Evolutionary conservation across 1,140 invertebrate species (phyloP).

Genomic region (Drosophila quadrilineata): DNA sequence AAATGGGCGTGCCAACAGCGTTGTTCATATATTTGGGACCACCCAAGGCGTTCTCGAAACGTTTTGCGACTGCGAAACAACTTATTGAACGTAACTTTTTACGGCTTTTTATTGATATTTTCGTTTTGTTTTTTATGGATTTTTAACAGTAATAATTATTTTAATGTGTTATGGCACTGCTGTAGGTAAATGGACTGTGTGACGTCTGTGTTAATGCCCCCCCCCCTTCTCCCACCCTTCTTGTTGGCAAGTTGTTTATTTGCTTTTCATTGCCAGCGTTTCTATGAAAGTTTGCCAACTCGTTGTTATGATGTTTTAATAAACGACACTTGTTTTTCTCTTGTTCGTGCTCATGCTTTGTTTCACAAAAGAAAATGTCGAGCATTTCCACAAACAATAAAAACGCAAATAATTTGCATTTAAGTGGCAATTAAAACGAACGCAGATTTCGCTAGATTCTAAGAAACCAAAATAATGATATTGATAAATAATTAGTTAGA

Average conservation of each 20-base stretch:
- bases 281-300: slow-evolving; percentile 14
- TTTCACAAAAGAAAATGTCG: slow-evolving; percentile 19
- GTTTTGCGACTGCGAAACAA: slow-evolving; percentile 61
- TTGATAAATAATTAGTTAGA: neutral
- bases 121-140: slow-evolving; percentile 66
- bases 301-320: slow-evolving; percentile 22
- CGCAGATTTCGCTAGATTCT: no score
- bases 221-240: neutral
- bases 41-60: slow-evolving; percentile 25
- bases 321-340: slow-evolving; percentile 26
- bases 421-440: slow-evolving; percentile 19
- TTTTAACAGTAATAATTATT: slow-evolving; percentile 80
- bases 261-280: slow-evolving; percentile 45
- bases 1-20: slow-evolving; percentile 5
- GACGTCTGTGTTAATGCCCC: slow-evolving; percentile 16
- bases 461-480: neutral
- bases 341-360: no score
- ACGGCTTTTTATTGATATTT: slow-evolving; percentile 70
- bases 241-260: slow-evolving; percentile 39
- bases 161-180: slow-evolving; percentile 64
- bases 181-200: slow-evolving; percentile 66
- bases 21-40: slow-evolving; percentile 16
- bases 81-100: slow-evolving; percentile 52
- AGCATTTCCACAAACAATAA: neutral
- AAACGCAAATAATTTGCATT: neutral